Percentiles rank a stretch among this genome's conserved stretches.
Evolutionary conservation across 2,113 vertebrate species (phyloP).

Genomic region (Chionomys nivalis): DNA sequence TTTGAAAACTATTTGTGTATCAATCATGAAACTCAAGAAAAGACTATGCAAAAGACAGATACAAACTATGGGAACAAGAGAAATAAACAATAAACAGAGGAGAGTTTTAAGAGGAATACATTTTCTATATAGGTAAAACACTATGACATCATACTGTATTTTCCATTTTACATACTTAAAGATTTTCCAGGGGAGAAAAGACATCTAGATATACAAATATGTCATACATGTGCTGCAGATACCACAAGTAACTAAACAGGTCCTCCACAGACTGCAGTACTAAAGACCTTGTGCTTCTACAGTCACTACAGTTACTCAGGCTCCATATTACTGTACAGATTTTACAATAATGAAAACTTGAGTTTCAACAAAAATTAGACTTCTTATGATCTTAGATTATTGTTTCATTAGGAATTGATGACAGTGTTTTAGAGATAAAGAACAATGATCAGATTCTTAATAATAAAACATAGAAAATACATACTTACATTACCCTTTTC

Average conservation of each 20-base stretch:
- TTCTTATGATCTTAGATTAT: neutral
- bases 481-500: neutral
- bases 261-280: neutral
- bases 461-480: neutral
- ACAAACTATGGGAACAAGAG: neutral
- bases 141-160: neutral
- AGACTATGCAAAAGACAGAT: neutral
- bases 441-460: neutral
- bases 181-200: neutral
- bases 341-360: neutral
- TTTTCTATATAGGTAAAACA: slow-evolving; percentile 8
- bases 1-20: slow-evolving; percentile 6
- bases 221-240: neutral
- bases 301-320: neutral
- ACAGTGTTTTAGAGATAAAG: slow-evolving; percentile 15
- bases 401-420: neutral
- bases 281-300: neutral
- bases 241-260: neutral
- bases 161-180: neutral
- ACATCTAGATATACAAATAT: neutral
- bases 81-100: neutral
- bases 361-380: neutral
- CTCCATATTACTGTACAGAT: neutral
- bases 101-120: slow-evolving; percentile 8
- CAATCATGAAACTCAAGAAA: neutral